Base-by-base conservation (phyloP, 2,113 vertebrate genomes). In the Chaetodon auriga region DNA sequence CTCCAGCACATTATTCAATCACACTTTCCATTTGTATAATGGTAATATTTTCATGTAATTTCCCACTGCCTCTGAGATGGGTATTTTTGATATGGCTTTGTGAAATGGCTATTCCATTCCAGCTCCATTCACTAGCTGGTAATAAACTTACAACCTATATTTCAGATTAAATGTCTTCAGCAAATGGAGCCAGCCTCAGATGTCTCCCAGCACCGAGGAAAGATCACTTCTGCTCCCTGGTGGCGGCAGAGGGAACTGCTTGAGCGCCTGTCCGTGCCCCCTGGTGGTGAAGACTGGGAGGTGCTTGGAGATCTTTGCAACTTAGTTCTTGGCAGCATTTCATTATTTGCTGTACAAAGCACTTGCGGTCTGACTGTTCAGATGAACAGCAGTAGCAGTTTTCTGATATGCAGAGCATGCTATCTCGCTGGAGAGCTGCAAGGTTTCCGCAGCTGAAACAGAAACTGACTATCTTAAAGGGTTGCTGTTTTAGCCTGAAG, bases 11-110 rank as follows among this genome's bases (percentile, higher is more conserved):
- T 92, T 92, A 95, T 96, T 96, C 95, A 94, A 96, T 96, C 96
- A 95, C 89, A 94, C 90, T 95, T 96, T 97, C 94, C 74, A 76
- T 96, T 97, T 96, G 92, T 95, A 90, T 94, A 96, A 95, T 94
- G 96, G 96, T 96, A 91, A 95, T 95, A 96, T 97, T 96, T 94
- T 95, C 95, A 90, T 96, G 95, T 94, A 90, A 95, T 95, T 96
- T 95, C 93, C 95, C 91, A 57, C 86, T 94, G 91, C 86, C 90
- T 93, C 64, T 90, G 61, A 94, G 92, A 95, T 96, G 81, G 93
- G 94, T 93, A 94, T 92, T 87, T 96, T 93, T 90, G 92, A 93
- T 88, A 94, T 75, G 89, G 77, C 92, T 96, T 92, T 93, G 85
- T 89, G 93, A 86, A 94, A 95, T 87, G 90, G 92, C 88, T 92